Percentiles rank a stretch among this genome's conserved stretches.
Evolutionary conservation across 2,113 vertebrate genomes (phyloP).

Genomic region (Embiotoca jacksoni): DNA sequence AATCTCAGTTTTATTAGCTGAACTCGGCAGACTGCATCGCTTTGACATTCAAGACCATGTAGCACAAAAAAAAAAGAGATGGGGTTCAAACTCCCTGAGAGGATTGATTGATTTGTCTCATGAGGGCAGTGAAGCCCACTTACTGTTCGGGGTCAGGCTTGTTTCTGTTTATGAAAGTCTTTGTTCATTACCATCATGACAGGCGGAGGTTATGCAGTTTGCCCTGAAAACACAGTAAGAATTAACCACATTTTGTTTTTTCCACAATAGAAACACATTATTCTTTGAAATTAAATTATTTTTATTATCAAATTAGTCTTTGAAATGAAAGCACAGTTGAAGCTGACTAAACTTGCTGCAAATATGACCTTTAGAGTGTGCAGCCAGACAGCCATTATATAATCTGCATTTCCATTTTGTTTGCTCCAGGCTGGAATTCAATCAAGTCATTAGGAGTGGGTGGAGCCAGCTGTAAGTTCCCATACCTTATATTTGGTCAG

Average conservation of each 20-base stretch:
- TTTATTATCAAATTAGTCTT: too few relatives aligned
- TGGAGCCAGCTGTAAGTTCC: slow-evolving; percentile 32
- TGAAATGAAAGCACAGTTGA: too few relatives aligned
- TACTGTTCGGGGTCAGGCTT: slow-evolving; percentile 24
- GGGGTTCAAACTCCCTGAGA: slow-evolving; percentile 20
- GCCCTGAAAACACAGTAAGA: background rate
- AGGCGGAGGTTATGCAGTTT: slow-evolving; percentile 41
- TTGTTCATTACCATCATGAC: slow-evolving; percentile 44
- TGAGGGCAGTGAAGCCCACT: slow-evolving; percentile 46
- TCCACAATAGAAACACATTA: too few relatives aligned
- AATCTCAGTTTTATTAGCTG: slow-evolving; percentile 63
- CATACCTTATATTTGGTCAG: slow-evolving; percentile 20
- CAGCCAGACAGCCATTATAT: too few relatives aligned
- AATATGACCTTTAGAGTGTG: too few relatives aligned
- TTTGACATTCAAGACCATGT: slow-evolving; percentile 40
- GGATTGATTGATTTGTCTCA: slow-evolving; percentile 55
- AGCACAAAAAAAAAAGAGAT: background rate
- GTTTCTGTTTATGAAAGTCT: slow-evolving; percentile 49
- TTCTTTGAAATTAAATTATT: too few relatives aligned
- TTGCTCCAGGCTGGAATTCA: slow-evolving; percentile 63
- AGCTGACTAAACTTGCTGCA: too few relatives aligned
- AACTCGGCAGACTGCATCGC: slow-evolving; percentile 30
- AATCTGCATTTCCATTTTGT: background rate
- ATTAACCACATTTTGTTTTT: background rate
- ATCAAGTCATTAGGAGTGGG: slow-evolving; percentile 71